These are phyloP conservation scores for Heterocephalus glaber DNA, from an alignment of 2,113 vertebrate species.

Conservation along the genomic window DNA sequence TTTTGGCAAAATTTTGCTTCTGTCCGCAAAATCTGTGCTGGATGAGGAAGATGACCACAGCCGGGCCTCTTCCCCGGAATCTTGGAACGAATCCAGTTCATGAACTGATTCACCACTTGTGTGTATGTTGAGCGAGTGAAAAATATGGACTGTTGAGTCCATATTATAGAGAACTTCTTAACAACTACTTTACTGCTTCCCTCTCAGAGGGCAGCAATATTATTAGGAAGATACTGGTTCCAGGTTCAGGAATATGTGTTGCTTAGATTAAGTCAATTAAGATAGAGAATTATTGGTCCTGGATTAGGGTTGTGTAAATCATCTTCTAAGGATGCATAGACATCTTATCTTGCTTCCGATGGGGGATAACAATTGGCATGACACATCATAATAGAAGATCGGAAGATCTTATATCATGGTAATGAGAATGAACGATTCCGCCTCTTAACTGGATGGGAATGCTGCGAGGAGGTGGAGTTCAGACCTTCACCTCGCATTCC, in stretches of 20 bases:
- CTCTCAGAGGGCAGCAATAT: background rate
- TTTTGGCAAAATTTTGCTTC: background rate
- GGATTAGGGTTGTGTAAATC: background rate
- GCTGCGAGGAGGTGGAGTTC: background rate
- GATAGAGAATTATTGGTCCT: background rate
- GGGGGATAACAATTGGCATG: background rate
- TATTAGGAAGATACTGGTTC: background rate
- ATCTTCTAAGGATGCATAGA: background rate
- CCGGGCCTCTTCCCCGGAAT: background rate
- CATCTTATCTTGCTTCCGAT: background rate
- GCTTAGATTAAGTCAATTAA: slow-evolving; percentile 1
- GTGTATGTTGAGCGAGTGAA: background rate
- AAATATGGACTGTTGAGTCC: background rate
- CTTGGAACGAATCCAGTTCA: background rate
- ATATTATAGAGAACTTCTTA: background rate
- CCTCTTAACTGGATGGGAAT: background rate
- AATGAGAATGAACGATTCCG: background rate
- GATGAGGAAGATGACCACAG: background rate
- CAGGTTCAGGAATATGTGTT: background rate
- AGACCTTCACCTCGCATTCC: background rate
- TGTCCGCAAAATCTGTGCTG: accelerated
- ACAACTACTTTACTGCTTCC: background rate
- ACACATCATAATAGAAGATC: background rate
- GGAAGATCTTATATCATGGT: background rate
- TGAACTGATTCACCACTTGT: background rate